Base-by-base conservation (phyloP, 1,140 invertebrate genomes). In the Monochamus saltuarius region DNA sequence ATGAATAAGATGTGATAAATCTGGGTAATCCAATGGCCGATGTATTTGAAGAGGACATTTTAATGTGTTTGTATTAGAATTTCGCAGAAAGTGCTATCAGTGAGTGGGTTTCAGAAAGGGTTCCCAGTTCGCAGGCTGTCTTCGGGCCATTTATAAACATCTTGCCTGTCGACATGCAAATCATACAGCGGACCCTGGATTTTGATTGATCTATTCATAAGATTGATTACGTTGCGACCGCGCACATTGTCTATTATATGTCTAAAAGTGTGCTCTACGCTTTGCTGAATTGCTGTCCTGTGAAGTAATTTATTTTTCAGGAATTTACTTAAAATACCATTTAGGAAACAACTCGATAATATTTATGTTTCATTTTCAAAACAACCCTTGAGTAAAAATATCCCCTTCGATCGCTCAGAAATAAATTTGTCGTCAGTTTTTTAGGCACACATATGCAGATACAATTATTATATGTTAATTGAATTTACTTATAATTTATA, bases 61-160 rank as follows among this genome's bases (percentile, higher is more conserved):
- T 54, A 54, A 54, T 22, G 52, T 54, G 52, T 46, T 46, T 46
- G 43, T 46, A 46, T 46, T 29, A 29, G 22, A 29, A 29, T 29
- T 29, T 29, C 22, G 22, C 22, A 17, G 10, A 14, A 19, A 46
- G 17, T 10, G 14, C 14, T 17, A 19, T 46, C 16, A 14, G 43
- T 17, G 43, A 46, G 43, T 51, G 49, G 49, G 34, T 37, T 51
- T 36, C 29, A 51, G 29, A 51, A 37, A 51, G 49, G 49, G 49
- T 51, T 51, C 37, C 29, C 49, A 36, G 49, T 51, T 34, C 16
- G 35, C 35, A 36, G 61, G 56, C 66, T 74, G 69, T 71, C 71
- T 74, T 74, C 71, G 64, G 61, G 62, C 70, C 73, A 74, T 75
- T 75, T 75, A 75, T 74, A 75, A 74, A 74, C 73, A 75, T 75